These are phyloP conservation scores for Falco biarmicus DNA, from an alignment of 2,797 vertebrate species.

Conservation along the genomic window DNA sequence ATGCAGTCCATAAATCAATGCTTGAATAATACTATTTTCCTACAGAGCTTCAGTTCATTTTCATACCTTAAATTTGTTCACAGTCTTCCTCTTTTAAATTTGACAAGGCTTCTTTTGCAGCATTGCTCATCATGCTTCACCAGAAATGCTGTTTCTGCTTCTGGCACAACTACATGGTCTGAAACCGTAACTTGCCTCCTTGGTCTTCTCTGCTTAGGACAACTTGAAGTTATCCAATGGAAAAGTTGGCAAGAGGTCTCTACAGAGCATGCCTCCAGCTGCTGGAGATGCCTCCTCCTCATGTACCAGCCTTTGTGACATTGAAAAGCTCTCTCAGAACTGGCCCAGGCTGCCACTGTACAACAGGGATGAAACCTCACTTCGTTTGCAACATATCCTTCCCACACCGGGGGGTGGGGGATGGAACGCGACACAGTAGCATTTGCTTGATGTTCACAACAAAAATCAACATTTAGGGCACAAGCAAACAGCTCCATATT, in stretches of 20 bases:
- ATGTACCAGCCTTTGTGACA: no score
- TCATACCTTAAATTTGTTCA: background rate
- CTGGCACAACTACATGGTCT: background rate
- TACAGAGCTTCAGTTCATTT: background rate
- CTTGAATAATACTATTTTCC: background rate
- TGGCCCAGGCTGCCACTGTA: no score
- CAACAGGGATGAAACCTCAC: accelerated
- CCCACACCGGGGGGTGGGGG: accelerated
- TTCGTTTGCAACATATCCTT: background rate
- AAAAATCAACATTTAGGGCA: background rate
- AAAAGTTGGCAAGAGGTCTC: background rate
- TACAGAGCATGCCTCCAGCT: background rate
- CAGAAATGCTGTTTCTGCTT: background rate
- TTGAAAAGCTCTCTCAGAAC: background rate
- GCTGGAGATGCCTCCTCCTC: background rate
- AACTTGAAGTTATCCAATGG: background rate
- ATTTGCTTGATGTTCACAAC: background rate
- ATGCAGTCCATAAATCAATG: background rate
- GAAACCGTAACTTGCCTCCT: background rate
- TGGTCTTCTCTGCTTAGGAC: background rate
- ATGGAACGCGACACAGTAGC: no score
- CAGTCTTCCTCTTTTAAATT: background rate
- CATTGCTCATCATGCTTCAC: background rate
- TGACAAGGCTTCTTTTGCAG: background rate
- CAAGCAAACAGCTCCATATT: background rate